These are phyloP conservation scores for Plagiodera versicolora DNA, from an alignment of 2,888 invertebrate genomes.

Conservation along the genomic window DNA sequence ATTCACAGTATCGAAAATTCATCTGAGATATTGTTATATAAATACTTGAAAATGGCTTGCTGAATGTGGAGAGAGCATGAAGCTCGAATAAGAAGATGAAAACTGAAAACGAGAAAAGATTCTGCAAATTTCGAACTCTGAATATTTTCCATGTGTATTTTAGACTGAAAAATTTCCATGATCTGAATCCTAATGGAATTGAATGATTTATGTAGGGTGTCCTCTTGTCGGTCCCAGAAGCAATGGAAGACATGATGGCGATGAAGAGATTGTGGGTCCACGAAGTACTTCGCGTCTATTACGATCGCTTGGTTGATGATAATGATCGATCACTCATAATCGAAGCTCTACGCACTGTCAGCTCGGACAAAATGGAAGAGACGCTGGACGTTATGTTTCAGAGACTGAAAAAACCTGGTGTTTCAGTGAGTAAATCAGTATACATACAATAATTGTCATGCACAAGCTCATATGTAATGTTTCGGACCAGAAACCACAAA, in stretches of 20 bases:
- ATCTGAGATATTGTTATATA: no score
- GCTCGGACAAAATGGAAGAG: slow-evolving; percentile 63
- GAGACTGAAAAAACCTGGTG: slow-evolving; percentile 59
- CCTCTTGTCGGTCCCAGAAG: slow-evolving; percentile 88
- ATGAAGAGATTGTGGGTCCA: slow-evolving; percentile 95
- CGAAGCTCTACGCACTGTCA: slow-evolving; percentile 66
- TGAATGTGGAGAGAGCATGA: no score
- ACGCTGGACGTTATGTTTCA: slow-evolving; percentile 71
- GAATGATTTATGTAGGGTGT: slow-evolving; percentile 67
- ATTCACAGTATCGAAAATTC: no score
- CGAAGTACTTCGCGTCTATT: slow-evolving; percentile 89
- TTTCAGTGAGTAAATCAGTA: slow-evolving; percentile 20
- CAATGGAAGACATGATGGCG: slow-evolving; percentile 79
- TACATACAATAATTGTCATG: neutral
- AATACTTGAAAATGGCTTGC: no score
- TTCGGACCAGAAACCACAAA: no score
- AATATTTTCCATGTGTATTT: no score
- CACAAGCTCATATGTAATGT: neutral
- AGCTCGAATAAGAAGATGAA: no score
- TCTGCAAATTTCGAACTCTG: no score
- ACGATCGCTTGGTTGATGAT: slow-evolving; percentile 89
- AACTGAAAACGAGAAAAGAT: no score
- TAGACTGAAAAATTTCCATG: no score
- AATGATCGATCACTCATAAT: slow-evolving; percentile 81
- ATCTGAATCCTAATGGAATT: no score